These are phyloP conservation scores for Myotis davidii DNA, from an alignment of 2,113 vertebrate species.

Conservation along the genomic window DNA sequence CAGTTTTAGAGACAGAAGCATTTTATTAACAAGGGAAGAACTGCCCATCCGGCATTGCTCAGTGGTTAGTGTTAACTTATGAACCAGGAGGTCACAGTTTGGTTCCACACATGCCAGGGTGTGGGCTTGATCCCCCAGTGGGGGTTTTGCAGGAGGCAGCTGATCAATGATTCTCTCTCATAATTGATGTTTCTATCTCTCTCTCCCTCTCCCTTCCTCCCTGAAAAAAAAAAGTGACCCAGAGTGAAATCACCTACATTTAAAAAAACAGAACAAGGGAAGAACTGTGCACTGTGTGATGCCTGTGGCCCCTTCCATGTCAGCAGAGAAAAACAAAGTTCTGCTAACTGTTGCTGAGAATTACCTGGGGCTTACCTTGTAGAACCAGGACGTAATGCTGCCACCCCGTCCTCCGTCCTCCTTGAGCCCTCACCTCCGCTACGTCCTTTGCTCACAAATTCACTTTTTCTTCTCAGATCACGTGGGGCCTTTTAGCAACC, in stretches of 20 bases:
- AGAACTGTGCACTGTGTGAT: background rate
- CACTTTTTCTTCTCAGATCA: background rate
- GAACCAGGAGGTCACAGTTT: no score
- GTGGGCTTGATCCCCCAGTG: no score
- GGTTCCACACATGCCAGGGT: no score
- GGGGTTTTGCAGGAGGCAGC: no score
- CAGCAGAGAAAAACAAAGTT: background rate
- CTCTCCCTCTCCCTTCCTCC: no score
- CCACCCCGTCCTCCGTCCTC: fast-evolving
- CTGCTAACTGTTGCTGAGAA: background rate
- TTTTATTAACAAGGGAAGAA: background rate
- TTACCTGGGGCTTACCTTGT: background rate
- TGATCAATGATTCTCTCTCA: no score
- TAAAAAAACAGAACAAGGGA: background rate
- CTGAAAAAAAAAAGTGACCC: no score
- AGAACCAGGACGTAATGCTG: no score
- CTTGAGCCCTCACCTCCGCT: background rate
- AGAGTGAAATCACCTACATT: no score
- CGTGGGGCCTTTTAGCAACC: background rate
- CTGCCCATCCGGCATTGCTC: no score
- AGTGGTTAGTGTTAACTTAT: no score
- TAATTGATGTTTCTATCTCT: no score
- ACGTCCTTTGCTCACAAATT: background rate
- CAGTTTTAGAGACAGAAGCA: background rate
- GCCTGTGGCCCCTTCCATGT: background rate